Base-by-base conservation (phyloP, 2,113 vertebrate genomes). In the Anseranas semipalmata region DNA sequence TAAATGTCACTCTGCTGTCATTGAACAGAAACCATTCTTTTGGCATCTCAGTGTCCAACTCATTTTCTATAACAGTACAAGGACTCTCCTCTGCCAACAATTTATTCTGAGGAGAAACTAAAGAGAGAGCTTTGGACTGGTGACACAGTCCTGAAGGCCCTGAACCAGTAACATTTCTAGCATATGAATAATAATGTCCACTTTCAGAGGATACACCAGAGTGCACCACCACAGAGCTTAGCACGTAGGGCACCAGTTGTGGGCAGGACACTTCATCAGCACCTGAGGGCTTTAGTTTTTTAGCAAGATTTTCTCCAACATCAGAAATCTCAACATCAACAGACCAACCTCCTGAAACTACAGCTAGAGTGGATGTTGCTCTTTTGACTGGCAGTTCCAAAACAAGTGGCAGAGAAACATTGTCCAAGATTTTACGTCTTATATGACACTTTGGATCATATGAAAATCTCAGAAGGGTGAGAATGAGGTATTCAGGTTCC, bases 191-290 rank as follows among this genome's bases (percentile, higher is more conserved):
- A 97, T 99, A 99, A 98, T 99, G 99, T 48, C 99, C 99, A 32
- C 99, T 99, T 97, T 99, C 99, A 15, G 99, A 99, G 14, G 99
- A 99, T 75, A 99, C 94, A n/a, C 99, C 99, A 65, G 99, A 99
- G 97, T 99, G 99, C 95, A 99, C 99, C 22, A 99, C 99, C 75
- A 99, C 98, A n/a, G 99, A 99, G 94, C 98, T 99, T 80, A 99
- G 98, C 28, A 98, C 60, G 12, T 99, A 99, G 56, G 99, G 98
- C 85, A 99, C 97, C 7, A 98, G 27, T 3, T 97, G 97, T 18
- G 98, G 95, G 28, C 95, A 97, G 68, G 83, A 90, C 50, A 98
- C 96, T 82, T 99, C 99, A 59, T 99, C 99, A 78, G 96, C 97
- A 68, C 98, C 98, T 6, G 99, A 99, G 50, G 99, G 98, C 96